These are phyloP conservation scores for Plebejus anna DNA, from an alignment of 2,888 invertebrate genomes.

Conservation along the genomic window DNA sequence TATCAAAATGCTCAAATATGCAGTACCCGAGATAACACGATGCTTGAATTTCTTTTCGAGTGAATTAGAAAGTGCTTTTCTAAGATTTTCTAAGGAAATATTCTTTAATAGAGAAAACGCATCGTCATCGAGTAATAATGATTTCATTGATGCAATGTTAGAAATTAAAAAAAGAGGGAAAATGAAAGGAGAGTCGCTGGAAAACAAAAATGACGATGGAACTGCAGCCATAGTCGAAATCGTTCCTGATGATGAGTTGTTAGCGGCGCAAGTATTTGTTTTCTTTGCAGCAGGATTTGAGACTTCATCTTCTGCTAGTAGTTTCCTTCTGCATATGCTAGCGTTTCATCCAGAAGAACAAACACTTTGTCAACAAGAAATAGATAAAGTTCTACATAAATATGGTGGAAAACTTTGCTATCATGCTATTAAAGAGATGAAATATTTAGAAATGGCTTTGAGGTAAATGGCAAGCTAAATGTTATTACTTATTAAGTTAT, in stretches of 20 bases:
- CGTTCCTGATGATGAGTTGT: slow-evolving; percentile 53
- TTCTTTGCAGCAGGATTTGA: slow-evolving; percentile 49
- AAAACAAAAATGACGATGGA: slow-evolving; percentile 52
- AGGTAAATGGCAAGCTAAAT: slow-evolving; percentile 33
- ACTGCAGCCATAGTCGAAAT: slow-evolving; percentile 50
- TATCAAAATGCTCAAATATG: slow-evolving; percentile 3
- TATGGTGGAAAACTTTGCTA: slow-evolving; percentile 56
- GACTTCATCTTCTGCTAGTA: slow-evolving; percentile 70
- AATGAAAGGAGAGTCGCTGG: slow-evolving; percentile 58
- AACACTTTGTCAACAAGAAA: slow-evolving; percentile 59
- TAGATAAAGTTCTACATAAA: slow-evolving; percentile 56
- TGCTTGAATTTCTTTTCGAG: not conserved
- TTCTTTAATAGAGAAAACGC: slow-evolving; percentile 44
- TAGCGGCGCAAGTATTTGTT: slow-evolving; percentile 64
- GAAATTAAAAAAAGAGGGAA: slow-evolving; percentile 57
- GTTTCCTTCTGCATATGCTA: slow-evolving; percentile 65
- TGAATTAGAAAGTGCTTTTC: not conserved
- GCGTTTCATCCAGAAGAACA: slow-evolving; percentile 68
- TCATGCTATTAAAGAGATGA: slow-evolving; percentile 62
- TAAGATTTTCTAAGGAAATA: slow-evolving; percentile 15
- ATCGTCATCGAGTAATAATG: slow-evolving; percentile 55
- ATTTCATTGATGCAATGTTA: slow-evolving; percentile 62
- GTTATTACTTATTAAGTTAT: too few relatives aligned
- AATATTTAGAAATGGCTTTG: slow-evolving; percentile 61
- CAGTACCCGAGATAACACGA: not conserved